A percentile compares a stretch with the other conserved stretches of the same genome.
Evolutionary conservation across 92 coral and sea anemone species (phyloP).

Genomic region (Zoanthus gigantus): DNA sequence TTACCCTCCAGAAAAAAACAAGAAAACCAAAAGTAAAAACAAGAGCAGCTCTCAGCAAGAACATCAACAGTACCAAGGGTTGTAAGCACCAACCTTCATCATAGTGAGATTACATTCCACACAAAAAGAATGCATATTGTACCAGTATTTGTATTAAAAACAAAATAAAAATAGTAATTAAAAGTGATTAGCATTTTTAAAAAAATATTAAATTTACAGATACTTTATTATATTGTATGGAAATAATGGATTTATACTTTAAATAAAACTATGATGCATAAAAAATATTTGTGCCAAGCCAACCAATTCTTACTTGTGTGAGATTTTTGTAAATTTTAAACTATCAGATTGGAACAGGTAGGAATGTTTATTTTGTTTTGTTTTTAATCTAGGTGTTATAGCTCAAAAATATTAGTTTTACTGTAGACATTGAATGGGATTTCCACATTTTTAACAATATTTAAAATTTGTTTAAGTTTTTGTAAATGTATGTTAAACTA

Average conservation of each 20-base stretch:
- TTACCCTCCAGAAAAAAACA: conserved; percentile 62
- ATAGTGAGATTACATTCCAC: neutral
- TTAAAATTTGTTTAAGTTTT: neutral
- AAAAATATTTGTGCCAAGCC: too few relatives aligned
- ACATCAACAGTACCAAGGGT: conserved; percentile 35
- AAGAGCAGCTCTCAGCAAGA: conserved; percentile 14
- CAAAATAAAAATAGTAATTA: neutral
- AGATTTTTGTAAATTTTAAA: too few relatives aligned
- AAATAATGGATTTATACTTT: too few relatives aligned
- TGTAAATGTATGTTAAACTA: neutral
- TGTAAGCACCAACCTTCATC: neutral
- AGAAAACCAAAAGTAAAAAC: conserved; percentile 27
- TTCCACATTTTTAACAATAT: neutral
- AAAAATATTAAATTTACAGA: too few relatives aligned
- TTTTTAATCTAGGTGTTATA: too few relatives aligned
- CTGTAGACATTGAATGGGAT: neutral
- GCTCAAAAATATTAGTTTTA: neutral
- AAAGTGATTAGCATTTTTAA: neutral
- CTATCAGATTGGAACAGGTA: too few relatives aligned
- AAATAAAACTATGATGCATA: too few relatives aligned
- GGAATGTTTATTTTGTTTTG: neutral
- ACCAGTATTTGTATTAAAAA: neutral
- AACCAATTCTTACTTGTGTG: too few relatives aligned
- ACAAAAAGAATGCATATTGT: neutral
- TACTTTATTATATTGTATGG: too few relatives aligned